These are phyloP conservation scores for Melanotus villosus DNA, from an alignment of 2,888 invertebrate genomes.

Conservation along the genomic window DNA sequence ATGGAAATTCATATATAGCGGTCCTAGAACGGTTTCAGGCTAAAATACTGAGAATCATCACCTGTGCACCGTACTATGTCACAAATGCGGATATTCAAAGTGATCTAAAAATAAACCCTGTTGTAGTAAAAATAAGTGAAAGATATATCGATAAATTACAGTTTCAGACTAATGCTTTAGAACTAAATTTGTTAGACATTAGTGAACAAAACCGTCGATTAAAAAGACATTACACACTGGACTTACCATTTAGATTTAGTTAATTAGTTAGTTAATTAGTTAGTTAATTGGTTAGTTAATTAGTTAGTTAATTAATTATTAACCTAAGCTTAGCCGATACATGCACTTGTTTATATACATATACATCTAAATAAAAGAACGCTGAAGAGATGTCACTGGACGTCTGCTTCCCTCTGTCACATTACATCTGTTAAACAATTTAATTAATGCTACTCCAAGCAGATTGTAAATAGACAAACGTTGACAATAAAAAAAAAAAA, in stretches of 20 bases:
- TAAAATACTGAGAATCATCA: neutral
- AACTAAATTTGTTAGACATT: conserved; percentile 9
- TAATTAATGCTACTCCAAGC: too few relatives aligned
- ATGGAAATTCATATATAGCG: neutral
- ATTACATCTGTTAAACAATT: too few relatives aligned
- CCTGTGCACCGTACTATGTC: neutral
- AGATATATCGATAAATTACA: conserved; percentile 6
- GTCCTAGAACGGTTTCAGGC: conserved; percentile 2
- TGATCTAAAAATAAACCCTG: neutral
- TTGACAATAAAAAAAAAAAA: too few relatives aligned
- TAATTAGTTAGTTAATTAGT: neutral
- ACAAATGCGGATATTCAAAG: neutral
- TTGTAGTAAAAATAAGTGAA: conserved; percentile 5
- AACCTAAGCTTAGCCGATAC: too few relatives aligned
- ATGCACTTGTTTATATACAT: neutral
- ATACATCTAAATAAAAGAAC: neutral
- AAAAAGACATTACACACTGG: conserved; percentile 2
- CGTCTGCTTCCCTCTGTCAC: neutral
- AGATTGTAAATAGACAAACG: too few relatives aligned
- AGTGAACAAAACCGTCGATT: neutral
- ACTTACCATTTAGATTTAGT: conserved; percentile 9
- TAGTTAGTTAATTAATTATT: too few relatives aligned
- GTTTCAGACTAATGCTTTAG: neutral
- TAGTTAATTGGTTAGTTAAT: too few relatives aligned
- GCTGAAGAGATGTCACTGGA: neutral